Conservation (phyloP, 2,113 vertebrate species). For the Pseudonaja textilis region DNA sequence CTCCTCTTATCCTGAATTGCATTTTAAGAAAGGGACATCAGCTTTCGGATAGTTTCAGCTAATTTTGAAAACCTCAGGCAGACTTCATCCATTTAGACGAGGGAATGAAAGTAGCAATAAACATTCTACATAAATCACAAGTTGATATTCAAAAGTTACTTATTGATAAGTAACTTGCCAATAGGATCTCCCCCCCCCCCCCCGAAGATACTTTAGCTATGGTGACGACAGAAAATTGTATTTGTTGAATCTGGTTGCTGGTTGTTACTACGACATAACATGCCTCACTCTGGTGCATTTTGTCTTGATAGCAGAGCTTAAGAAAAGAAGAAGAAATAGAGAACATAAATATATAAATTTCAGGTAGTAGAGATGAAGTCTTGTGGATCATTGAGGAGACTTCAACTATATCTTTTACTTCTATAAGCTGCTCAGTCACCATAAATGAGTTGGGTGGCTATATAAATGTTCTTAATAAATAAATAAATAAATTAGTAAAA, state of each 20-base stretch:
- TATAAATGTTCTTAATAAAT: not conserved
- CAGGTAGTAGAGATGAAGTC: not conserved
- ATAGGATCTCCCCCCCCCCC: accelerated
- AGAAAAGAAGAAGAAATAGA: not conserved
- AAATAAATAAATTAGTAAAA: not conserved
- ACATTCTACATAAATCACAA: not conserved
- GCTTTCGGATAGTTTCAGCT: not conserved
- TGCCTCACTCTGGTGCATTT: not conserved
- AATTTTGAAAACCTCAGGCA: not conserved
- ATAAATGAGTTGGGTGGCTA: not conserved
- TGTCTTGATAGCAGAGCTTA: not conserved
- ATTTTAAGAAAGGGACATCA: not conserved
- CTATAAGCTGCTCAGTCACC: not conserved
- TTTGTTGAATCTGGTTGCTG: not conserved
- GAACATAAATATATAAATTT: not conserved
- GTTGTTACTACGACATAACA: not conserved
- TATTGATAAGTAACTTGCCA: not conserved
- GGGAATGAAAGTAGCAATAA: not conserved
- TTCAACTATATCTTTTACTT: not conserved
- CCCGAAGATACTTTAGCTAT: not conserved
- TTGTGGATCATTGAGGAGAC: not conserved
- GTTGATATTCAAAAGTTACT: not conserved
- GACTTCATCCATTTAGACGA: not conserved
- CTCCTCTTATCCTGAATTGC: not conserved
- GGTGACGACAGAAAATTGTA: not conserved